Base-by-base conservation (phyloP, 2,888 invertebrate genomes). In the Lampropteryx suffumata region DNA sequence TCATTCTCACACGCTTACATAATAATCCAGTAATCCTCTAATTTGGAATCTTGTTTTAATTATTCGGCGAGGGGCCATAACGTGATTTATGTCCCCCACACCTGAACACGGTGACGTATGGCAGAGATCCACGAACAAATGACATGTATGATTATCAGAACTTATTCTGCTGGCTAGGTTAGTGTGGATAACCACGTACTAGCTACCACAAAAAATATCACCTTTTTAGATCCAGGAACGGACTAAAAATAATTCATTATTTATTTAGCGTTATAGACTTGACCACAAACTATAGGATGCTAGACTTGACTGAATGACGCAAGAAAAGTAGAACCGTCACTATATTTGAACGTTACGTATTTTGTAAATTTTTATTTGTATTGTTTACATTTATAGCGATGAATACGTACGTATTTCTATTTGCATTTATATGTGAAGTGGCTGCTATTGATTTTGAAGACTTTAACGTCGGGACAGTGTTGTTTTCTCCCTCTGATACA, bases 391-490 rank as follows among this genome's bases (percentile, higher is more conserved):
- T 28, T 40, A 2, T 45, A 49, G 42, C 57, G 49, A 65, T 71
- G 58, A 65, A 62, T 50, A 52, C 62, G 51, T 65, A 62, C 58
- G 55, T 56, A 46, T 40, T 73, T 51, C 34, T 69, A 49, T 21
- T 73, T 34, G 47, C 61, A 30, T 42, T 73, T 10, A 44, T 61
- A 6, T 61, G 55, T 44, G 52, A 56, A 46, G 50, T 42, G 1
- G 8, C 58, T 10, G 59, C 64, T 1, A 28, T 42, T 5, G 33
- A 50, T 21, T 44, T 52, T 8, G 50, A 52, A 4, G 45, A 65
- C 21, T 54, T 64, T 0, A 85, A 85, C 52, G 82, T 88, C 1
- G 87, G 90, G 0, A 78, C 87, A 3, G 83, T 85, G 0, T 49
- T 90, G 34, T 89, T 87, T 52, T 54, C 72, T 4, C 14, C 40